Evolutionary conservation across 2,113 vertebrate genomes (phyloP).

Genomic region (Pangasianodon hypophthalmus): DNA sequence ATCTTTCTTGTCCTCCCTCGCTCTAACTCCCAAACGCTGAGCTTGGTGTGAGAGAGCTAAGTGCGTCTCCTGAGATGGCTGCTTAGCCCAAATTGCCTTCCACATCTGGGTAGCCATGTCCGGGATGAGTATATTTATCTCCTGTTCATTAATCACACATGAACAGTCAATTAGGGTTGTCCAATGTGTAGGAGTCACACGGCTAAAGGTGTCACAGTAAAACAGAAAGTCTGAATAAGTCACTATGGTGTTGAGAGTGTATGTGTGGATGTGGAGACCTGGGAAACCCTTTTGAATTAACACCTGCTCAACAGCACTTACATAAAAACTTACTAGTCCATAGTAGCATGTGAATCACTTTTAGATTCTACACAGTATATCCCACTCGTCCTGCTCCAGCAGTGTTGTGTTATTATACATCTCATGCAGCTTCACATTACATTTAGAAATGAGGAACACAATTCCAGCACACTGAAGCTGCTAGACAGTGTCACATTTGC

Average conservation of each 20-base stretch:
- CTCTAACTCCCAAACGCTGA: constrained; percentile 61
- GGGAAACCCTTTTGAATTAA: neutral
- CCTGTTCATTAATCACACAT: constrained; percentile 78
- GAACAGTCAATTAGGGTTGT: constrained; percentile 77
- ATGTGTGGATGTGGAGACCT: neutral
- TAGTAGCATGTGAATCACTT: neutral
- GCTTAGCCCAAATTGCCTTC: constrained; percentile 67
- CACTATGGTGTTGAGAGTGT: neutral
- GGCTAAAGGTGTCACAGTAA: constrained; percentile 30
- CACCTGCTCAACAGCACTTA: neutral
- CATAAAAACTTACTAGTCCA: neutral
- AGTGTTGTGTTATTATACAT: neutral
- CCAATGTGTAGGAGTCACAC: constrained; percentile 53
- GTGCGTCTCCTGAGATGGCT: constrained; percentile 79
- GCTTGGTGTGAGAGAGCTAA: constrained; percentile 75
- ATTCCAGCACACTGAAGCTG: neutral
- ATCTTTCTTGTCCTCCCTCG: constrained; percentile 13
- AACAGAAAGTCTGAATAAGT: constrained; percentile 18
- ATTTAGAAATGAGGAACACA: neutral
- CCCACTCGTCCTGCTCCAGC: neutral
- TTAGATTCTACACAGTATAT: too few species aligned
- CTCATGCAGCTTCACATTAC: neutral
- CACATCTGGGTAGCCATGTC: constrained; percentile 73
- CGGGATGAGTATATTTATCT: constrained; percentile 83
- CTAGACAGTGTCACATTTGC: neutral